Evolutionary conservation across 2,888 invertebrate genomes (phyloP), one percentile per base, ranked within the genome.

Genomic region (Hirtodrosophila duncani): DNA sequence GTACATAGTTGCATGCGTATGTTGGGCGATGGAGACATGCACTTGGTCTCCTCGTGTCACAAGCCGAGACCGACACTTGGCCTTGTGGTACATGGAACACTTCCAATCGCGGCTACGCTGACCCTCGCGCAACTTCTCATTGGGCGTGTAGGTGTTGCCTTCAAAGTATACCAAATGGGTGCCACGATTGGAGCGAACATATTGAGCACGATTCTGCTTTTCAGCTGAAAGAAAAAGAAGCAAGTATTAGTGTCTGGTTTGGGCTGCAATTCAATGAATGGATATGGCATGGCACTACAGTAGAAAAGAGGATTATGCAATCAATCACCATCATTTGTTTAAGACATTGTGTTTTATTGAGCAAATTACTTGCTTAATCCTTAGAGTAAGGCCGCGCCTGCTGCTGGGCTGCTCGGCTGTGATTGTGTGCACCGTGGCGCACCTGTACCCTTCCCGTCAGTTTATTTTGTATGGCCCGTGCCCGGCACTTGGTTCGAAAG

Each of bases 81-180:
- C 81, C 58, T 83, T 86, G 51, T 87, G 85, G 49, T 87, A 87
- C 84, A 86, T 83, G 3, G 86, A 85, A 59, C 87, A 87, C 44
- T 87, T 87, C 85, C 85, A 87, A 43, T 85, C 84, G 0, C 87
- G 81, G 3, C 83, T 82, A 8, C 74, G 78, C 20, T 83, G 83
- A 2, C 84, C 85, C 8, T 72, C 75, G 11, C 80, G 77, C 16
- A 71, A 46, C 64, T 84, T 86, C 29, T 85, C 85, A 43, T 87
- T 87, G 20, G 87, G 87, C 7, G 87, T 87, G 46, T 84, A 87
- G 0, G 86, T 85, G 53, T 87, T 86, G 23, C 77, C 72, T 50
- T 83, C 74, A 43, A 79, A 77, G 29, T 81, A 63, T 13, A 85
- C 82, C 42, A 85, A 43, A 39, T 82, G 80, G 10, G 85, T 85